phyloP scores from a whole-genome alignment of 1,140 invertebrate genomes.

The Chironomus striatipennis region DNA sequence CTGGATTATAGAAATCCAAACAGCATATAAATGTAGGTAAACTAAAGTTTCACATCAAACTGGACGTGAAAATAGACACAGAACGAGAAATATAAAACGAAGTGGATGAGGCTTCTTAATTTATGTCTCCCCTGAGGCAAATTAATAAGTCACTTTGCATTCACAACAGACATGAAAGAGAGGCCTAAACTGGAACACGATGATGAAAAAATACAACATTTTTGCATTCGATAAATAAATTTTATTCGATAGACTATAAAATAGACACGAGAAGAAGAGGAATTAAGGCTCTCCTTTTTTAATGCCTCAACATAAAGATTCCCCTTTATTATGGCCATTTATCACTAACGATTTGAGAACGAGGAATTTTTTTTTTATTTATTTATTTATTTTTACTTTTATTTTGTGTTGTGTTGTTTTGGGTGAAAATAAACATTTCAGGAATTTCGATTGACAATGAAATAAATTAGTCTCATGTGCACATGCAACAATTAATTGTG shows the following conservation, averaged over 20 bases:
- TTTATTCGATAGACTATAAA: too few species aligned
- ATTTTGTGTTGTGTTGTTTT: too few species aligned
- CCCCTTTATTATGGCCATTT: background rate
- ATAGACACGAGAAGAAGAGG: too few species aligned
- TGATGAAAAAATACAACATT: background rate
- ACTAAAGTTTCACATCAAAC: too few species aligned
- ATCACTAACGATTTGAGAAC: constrained; percentile 1
- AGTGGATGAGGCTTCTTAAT: background rate
- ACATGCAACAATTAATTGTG: constrained; percentile 13
- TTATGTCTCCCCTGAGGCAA: constrained; percentile 11
- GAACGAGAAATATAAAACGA: background rate
- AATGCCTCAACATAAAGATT: too few species aligned
- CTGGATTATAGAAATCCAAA: too few species aligned
- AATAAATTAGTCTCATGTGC: constrained; percentile 7
- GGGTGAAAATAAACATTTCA: too few species aligned
- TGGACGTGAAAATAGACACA: too few species aligned
- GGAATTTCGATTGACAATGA: background rate
- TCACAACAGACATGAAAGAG: background rate
- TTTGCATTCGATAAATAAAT: too few species aligned
- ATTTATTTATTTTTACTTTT: background rate
- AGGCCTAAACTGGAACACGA: background rate
- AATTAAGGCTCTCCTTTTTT: too few species aligned
- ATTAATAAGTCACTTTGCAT: background rate
- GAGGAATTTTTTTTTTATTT: background rate
- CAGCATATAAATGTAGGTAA: too few species aligned